phyloP scores from a whole-genome alignment of 2,888 invertebrate species.

The Trissonchulus sp. region DNA sequence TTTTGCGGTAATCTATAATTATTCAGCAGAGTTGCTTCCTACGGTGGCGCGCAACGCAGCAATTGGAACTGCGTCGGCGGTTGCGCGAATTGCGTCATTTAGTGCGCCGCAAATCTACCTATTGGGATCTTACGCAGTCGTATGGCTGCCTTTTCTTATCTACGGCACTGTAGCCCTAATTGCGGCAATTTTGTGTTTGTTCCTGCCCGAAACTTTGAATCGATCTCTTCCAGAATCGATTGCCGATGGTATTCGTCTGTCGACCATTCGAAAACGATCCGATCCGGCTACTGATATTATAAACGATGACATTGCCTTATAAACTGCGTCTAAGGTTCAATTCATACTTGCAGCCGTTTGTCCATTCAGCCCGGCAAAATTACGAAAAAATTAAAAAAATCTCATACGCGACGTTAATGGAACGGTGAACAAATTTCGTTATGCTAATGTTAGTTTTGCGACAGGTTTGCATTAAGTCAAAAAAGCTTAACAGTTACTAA shows the following conservation, averaged over 20 bases:
- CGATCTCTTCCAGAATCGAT: slow-evolving; percentile 21
- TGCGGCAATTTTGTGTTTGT: slow-evolving; percentile 5
- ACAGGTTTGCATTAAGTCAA: too few relatives aligned
- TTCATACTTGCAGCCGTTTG: too few relatives aligned
- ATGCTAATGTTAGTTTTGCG: too few relatives aligned
- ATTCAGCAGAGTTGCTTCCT: slow-evolving; percentile 33
- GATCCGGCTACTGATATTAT: too few relatives aligned
- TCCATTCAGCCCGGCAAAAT: too few relatives aligned
- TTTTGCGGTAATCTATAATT: slow-evolving; percentile 33
- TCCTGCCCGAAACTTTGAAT: slow-evolving; percentile 11
- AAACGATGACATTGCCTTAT: too few relatives aligned
- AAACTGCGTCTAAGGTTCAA: too few relatives aligned
- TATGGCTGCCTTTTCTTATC: slow-evolving; percentile 21
- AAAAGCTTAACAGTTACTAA: too few relatives aligned
- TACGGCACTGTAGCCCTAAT: slow-evolving; percentile 1
- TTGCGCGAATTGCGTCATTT: slow-evolving; percentile 29
- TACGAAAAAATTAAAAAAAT: too few relatives aligned
- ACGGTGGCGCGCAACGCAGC: slow-evolving; percentile 32
- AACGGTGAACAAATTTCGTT: too few relatives aligned
- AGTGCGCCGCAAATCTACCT: slow-evolving; percentile 31
- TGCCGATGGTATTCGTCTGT: slow-evolving; percentile 5
- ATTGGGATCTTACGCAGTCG: slow-evolving; percentile 9
- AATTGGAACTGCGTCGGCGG: slow-evolving; percentile 26
- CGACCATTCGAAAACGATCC: background rate
- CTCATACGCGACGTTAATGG: too few relatives aligned